Percentiles rank a stretch among this genome's conserved stretches.
These are phyloP conservation scores for Aporophyla lueneburgensis DNA, from an alignment of 2,888 invertebrate species.

Conservation along the genomic window DNA sequence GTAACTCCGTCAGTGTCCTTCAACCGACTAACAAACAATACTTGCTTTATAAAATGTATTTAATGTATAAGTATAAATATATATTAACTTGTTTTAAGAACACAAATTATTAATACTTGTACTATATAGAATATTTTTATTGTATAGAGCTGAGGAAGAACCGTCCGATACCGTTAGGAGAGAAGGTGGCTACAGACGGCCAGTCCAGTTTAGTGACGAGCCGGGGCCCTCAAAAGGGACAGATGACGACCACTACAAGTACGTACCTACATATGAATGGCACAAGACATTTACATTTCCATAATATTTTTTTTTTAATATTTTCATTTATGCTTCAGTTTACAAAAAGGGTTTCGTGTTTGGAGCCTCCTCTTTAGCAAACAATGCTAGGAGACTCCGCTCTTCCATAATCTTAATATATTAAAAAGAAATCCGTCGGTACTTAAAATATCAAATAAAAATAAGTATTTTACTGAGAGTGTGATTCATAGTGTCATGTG, in stretches of 20 bases:
- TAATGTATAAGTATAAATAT: background rate
- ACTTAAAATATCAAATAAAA: too few species aligned
- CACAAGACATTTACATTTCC: too few species aligned
- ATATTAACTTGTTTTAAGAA: background rate
- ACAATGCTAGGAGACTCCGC: too few species aligned
- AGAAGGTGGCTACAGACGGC: background rate
- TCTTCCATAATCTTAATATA: too few species aligned
- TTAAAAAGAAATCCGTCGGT: too few species aligned
- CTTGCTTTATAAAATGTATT: background rate
- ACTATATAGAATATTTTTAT: background rate
- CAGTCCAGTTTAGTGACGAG: constrained; percentile 63
- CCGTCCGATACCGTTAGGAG: background rate
- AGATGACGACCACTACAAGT: constrained; percentile 85
- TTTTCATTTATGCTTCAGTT: too few species aligned
- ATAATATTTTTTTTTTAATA: too few species aligned
- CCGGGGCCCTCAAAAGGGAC: constrained; percentile 81
- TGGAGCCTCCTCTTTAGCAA: too few species aligned
- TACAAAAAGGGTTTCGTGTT: too few species aligned
- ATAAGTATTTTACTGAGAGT: too few species aligned
- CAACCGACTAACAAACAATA: background rate
- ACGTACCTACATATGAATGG: constrained; percentile 42
- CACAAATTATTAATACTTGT: constrained; percentile 1
- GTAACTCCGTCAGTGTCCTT: background rate
- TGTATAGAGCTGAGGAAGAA: background rate
- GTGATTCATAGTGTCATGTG: too few species aligned